Conservation (phyloP, 2,113 vertebrate species). For the Thermophis baileyi region DNA sequence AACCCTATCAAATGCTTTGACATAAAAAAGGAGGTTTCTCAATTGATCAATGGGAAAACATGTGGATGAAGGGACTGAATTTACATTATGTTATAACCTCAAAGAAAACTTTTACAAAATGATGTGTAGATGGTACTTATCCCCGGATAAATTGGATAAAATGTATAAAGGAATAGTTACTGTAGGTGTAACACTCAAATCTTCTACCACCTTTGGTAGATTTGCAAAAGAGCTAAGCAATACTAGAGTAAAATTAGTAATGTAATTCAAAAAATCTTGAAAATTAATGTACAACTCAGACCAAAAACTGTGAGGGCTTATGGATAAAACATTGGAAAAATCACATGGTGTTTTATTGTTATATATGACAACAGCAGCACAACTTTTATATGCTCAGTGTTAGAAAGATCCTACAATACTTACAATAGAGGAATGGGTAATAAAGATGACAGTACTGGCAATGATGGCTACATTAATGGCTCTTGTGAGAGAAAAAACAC, state of each 20-base stretch:
- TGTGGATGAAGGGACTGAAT: background rate
- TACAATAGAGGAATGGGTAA: background rate
- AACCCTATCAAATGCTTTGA: constrained; percentile 7
- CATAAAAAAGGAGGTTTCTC: background rate
- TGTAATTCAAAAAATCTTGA: background rate
- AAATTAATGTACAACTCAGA: background rate
- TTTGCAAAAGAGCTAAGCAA: background rate
- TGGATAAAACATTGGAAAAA: background rate
- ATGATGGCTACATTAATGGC: background rate
- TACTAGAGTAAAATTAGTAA: background rate
- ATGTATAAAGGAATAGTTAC: background rate
- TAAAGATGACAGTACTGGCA: background rate
- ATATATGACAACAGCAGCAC: background rate
- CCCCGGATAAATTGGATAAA: background rate
- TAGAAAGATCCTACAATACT: background rate
- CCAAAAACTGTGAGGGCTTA: background rate
- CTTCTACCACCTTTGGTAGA: background rate
- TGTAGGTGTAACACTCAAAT: background rate
- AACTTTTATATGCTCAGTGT: background rate
- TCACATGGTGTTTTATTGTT: background rate
- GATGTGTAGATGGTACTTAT: too few species aligned
- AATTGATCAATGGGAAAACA: background rate
- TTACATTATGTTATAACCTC: background rate
- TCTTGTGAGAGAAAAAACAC: background rate
- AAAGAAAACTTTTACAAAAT: background rate